Base-by-base conservation (phyloP, 1,140 invertebrate genomes). In the Notospermus geniculatus region DNA sequence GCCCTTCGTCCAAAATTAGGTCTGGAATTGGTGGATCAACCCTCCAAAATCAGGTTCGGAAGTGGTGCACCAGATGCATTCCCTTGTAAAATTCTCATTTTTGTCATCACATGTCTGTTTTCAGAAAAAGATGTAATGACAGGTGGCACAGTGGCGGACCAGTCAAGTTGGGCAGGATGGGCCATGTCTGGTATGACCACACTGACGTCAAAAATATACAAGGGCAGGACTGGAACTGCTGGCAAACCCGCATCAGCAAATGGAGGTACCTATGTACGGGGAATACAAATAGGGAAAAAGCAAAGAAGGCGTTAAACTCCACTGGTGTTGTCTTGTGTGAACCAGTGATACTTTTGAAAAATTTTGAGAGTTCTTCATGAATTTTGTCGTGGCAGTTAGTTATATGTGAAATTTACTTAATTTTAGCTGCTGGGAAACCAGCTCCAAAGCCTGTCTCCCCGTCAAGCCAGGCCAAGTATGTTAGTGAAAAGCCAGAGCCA, bases 121-220 rank as follows among this genome's bases (percentile, higher is more conserved):
- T n/a, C 80, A 96, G 93, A 97, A 85, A 91, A 91, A 58, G 93
- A 96, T 82, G 91, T 96, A 11, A 88, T 88, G 22, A 89, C 90
- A 25, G 92, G 89, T 64, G 85, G 92, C 13, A 90, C 91, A 77
- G 87, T 90, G 22, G 68, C 74, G 4, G 71, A 69, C 55, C 65
- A 70, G 39, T 90, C 92, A 7, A 89, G 92, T 0, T 97, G 94
- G 94, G 91, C 93, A 15, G 92, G 92, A 25, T 97, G 95, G 94
- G 94, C 94, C 7, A 93, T 97, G 5, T 73, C 72, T n/a, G 77
- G 76, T 19, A 74, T 80, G 67, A 93, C 91, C 1, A 92, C 93
- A 0, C 88, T 97, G 7, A 93, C 93, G 11, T 92, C 94, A 41
- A 97, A 95, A 83, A 94, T 95, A 77, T 92, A 94, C 83, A 78